Evolutionary conservation across 2,888 invertebrate genomes (phyloP).

Genomic region (Eristalis arbustorum): DNA sequence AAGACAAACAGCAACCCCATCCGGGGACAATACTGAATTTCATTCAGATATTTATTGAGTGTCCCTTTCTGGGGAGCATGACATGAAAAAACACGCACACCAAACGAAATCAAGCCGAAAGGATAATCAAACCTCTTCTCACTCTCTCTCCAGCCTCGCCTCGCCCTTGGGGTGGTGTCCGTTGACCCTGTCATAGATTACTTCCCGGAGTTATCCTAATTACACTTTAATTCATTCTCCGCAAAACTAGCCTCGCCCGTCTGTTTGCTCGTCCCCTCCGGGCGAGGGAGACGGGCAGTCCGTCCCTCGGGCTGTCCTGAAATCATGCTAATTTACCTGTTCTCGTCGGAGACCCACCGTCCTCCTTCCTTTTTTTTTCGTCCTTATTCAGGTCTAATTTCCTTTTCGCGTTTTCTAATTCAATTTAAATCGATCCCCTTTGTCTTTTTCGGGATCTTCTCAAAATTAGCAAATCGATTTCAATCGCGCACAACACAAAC

Average conservation of each 20-base stretch:
- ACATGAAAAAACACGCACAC: background rate
- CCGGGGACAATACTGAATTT: background rate
- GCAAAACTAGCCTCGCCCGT: slow-evolving; percentile 23
- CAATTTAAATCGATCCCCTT: slow-evolving; percentile 68
- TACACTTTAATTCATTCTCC: slow-evolving; percentile 50
- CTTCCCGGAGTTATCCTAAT: slow-evolving; percentile 53
- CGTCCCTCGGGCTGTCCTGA: slow-evolving; percentile 4
- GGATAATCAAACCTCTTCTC: background rate
- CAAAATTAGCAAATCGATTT: slow-evolving; percentile 67
- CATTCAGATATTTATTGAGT: background rate
- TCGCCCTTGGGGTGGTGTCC: background rate
- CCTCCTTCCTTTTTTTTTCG: background rate
- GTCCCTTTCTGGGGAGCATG: background rate
- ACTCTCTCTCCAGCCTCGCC: background rate
- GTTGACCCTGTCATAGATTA: slow-evolving; percentile 55
- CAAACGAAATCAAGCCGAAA: background rate
- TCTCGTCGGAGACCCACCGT: slow-evolving; percentile 47
- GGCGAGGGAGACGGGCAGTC: background rate
- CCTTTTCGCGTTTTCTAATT: slow-evolving; percentile 61
- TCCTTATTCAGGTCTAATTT: slow-evolving; percentile 49
- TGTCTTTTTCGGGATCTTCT: slow-evolving; percentile 55
- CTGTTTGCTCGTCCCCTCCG: background rate
- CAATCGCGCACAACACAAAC: slow-evolving; percentile 43
- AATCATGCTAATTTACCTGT: slow-evolving; percentile 66
- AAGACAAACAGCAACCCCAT: background rate